Base-by-base conservation (phyloP, 2,797 vertebrate species). In the Picus viridis region DNA sequence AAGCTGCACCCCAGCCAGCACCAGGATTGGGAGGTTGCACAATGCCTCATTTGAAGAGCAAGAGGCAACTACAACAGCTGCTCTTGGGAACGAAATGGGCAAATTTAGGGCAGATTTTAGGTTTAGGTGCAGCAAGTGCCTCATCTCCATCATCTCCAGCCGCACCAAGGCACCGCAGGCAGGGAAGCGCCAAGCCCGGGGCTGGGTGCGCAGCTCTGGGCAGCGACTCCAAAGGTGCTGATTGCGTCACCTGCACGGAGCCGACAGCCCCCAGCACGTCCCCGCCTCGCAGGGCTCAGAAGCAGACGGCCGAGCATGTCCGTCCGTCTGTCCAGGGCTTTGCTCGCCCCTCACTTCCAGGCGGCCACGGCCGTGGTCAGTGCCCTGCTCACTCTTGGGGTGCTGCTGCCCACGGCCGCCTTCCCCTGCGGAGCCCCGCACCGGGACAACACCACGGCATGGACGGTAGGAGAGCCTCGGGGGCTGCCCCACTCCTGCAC, bases 301-400 rank as follows among this genome's bases (percentile, higher is more conserved):
- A 53, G 41, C 36, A 64, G 39, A 5, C 4, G 1, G 63, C 24
- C 2, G 0, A 30, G 26, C 6, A 2, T 0, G 2, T 6, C 76
- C 1, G 4, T 56, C 73, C 0, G 6, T 58, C 54, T 3, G 39
- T 7, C 59, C 41, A 0, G 23, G 9, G 3, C 39, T 32, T 12
- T 1, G 3, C 49, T 45, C 12, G 0, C 45, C 22, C 59, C 23
- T 16, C 2, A 7, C 6, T 6, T 8, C 5, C 1, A 0, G 12
- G 30, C 63, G 17, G 51, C 84, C 86, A 65, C 64, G 75, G 75
- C 11, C 32, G 2, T 0, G 53, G 16, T 18, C 2, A 0, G 20
- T 1, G 0, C 43, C 3, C 0, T 13, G 11, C 88, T 95, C 15
- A 0, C 11, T 27, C 76, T 96, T 1, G 1, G 18, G 0, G 34